A percentile compares a stretch with the other conserved stretches of the same genome.
These are phyloP conservation scores for Sebastes flavidus DNA, from an alignment of 2,797 vertebrate genomes.

Conservation along the genomic window DNA sequence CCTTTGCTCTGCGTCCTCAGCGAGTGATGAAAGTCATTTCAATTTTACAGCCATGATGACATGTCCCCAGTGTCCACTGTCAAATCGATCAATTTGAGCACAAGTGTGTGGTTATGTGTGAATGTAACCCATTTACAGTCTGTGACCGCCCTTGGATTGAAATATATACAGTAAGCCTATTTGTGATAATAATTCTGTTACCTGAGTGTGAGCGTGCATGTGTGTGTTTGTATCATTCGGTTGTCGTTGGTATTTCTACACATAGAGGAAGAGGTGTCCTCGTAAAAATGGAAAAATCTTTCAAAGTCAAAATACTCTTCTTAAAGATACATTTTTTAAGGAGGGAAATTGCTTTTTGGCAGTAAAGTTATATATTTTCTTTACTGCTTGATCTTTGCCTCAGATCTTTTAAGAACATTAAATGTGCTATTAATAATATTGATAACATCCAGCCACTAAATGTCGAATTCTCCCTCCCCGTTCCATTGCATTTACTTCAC, in stretches of 20 bases:
- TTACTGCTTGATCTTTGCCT: neutral
- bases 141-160: slow-evolving; percentile 12
- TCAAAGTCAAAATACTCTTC: neutral
- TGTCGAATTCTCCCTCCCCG: too few species aligned
- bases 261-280: neutral
- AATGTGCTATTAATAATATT: too few species aligned
- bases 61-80: slow-evolving; percentile 38
- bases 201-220: neutral
- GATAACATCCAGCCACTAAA: too few species aligned
- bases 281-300: neutral
- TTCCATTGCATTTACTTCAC: too few species aligned
- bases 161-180: neutral
- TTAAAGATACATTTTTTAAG: neutral
- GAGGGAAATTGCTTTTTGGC: neutral
- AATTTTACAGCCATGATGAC: slow-evolving; percentile 46
- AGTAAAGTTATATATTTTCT: neutral
- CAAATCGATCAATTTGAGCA: slow-evolving; percentile 29
- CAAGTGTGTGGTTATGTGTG: slow-evolving; percentile 25
- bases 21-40: slow-evolving; percentile 51
- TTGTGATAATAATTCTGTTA: neutral
- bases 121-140: slow-evolving; percentile 24
- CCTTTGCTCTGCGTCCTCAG: slow-evolving; percentile 11
- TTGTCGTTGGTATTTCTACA: neutral
- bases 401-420: neutral
- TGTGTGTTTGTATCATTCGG: neutral